Evolutionary conservation across 2,797 vertebrate species (phyloP).

Genomic region (Petrocephalus sullivani): DNA sequence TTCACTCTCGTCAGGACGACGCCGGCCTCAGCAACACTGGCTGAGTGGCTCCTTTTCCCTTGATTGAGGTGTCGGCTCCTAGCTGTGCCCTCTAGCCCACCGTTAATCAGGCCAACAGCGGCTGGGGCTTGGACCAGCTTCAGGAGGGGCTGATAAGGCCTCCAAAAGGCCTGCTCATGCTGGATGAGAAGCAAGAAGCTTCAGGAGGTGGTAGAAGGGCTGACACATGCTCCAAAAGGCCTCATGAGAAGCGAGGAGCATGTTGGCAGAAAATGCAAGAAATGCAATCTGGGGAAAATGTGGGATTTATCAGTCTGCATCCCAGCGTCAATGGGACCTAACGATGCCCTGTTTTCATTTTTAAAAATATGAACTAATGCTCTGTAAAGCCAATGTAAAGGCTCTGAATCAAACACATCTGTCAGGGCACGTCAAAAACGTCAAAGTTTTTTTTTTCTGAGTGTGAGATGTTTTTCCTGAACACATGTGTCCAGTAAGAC

Average conservation of each 20-base stretch:
- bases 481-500: slow-evolving; percentile 6
- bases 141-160: slow-evolving; percentile 76
- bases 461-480: not conserved
- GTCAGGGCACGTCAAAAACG: not conserved
- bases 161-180: slow-evolving; percentile 60
- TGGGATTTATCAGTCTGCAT: not conserved
- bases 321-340: not conserved
- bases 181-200: not conserved
- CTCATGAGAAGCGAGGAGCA: not conserved
- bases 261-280: not conserved
- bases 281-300: not conserved
- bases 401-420: not conserved
- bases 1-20: slow-evolving; percentile 91
- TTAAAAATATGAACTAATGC: slow-evolving; percentile 1
- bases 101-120: slow-evolving; percentile 96
- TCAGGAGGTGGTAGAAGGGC: not conserved
- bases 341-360: not conserved
- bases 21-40: slow-evolving; percentile 92
- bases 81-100: slow-evolving; percentile 96
- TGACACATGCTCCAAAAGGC: not conserved
- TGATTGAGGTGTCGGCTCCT: slow-evolving; percentile 99
- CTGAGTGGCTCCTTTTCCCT: slow-evolving; percentile 92
- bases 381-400: not conserved
- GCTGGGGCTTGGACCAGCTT: slow-evolving; percentile 82
- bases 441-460: not conserved